Evolutionary conservation across 2,797 vertebrate species (phyloP), one percentile per base, ranked within the genome.

Genomic region (Pseudochromis fuscus): DNA sequence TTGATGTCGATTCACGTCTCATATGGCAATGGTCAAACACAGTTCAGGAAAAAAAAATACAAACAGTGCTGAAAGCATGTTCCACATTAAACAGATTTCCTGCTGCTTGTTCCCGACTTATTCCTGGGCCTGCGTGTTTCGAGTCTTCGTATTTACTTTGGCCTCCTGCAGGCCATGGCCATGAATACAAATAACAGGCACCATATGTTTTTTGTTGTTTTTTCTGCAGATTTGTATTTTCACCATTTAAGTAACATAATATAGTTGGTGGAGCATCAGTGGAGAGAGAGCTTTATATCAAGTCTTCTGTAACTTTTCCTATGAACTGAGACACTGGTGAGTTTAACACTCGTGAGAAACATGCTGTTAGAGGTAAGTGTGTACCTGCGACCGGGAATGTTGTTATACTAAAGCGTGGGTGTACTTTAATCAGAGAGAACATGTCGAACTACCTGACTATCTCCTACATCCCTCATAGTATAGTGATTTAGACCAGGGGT

Each of bases 41-140:
- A 86, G 81, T 79, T 82, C 68, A 75, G 49, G 76, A 67, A 68
- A 45, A 52, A 60, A 70, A 62, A 8, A 37, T 23, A 74, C 21
- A 51, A 57, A 75, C 60, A 1, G 61, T 12, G 45, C 25, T 75
- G 33, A 77, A 75, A 78, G 60, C 73, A 64, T 71, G 80, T 83
- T 86, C 68, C 84, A 82, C 72, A 87, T 78, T 79, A 86, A 87
- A 82, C 58, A 52, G 61, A 72, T 82, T 85, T 82, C 89, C 82
- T 81, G 78, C 75, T 77, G 81, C 68, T 79, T 72, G 55, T 65
- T 82, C 68, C 52, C 51, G 16, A 37, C 79, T 74, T 81, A 71
- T 72, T 83, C 63, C 81, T 66, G 40, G 77, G 73, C 67, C 57
- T 67, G 59, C 31, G 78, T 74, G 60, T 77, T 79, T 83, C 16